Percentiles rank a stretch among this genome's conserved stretches.
These are phyloP conservation scores for Hexactinellida sp. DNA, from an alignment of 37 sponge, comb jelly and placozoan species.

Conservation along the genomic window DNA sequence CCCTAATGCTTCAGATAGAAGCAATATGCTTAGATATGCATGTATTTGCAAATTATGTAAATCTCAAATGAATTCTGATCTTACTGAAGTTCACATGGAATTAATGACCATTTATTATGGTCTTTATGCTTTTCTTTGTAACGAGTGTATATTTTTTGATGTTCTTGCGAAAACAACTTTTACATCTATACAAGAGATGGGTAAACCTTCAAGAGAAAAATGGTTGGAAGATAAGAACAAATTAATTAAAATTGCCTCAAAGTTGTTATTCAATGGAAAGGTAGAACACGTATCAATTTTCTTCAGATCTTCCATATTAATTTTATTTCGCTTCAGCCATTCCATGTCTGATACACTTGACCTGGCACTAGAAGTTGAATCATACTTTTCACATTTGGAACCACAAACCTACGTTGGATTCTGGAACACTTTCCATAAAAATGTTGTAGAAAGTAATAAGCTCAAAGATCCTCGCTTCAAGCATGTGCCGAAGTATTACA, in stretches of 20 bases:
- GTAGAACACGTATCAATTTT: neutral
- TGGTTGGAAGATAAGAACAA: neutral
- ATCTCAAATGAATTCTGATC: neutral
- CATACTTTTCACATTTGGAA: neutral
- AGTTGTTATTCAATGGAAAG: neutral
- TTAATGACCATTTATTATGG: neutral
- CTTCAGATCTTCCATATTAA: neutral
- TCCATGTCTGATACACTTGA: neutral
- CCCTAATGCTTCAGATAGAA: neutral
- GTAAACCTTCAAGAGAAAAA: neutral
- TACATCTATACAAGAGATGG: neutral
- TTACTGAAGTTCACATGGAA: neutral
- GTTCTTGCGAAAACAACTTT: neutral
- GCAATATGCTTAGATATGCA: neutral
- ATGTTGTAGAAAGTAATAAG: neutral
- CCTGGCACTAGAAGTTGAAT: neutral
- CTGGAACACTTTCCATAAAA: neutral
- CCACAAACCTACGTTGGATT: neutral
- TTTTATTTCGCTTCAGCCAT: neutral
- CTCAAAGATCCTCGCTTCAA: neutral
- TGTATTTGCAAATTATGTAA: neutral
- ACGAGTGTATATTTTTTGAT: too few species aligned
- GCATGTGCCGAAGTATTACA: neutral
- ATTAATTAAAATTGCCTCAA: neutral
- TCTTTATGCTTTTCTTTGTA: neutral